A percentile compares a stretch with the other conserved stretches of the same genome.
Conservation (phyloP, 2,888 invertebrate species). For the Eugnorisma glareosa region DNA sequence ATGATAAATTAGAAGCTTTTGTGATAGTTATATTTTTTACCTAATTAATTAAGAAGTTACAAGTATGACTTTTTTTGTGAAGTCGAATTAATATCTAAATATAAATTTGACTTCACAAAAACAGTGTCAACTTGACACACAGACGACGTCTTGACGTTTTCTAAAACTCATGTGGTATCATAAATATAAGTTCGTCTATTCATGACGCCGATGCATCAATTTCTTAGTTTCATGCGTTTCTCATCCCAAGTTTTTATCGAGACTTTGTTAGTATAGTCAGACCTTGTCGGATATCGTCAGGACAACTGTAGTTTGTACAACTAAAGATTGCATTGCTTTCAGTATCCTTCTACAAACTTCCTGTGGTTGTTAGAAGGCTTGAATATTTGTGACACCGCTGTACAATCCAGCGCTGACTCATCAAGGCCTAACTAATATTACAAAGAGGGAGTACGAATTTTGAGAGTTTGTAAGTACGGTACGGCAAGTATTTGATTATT, state of each 20-base stretch:
- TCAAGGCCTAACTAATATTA: no score
- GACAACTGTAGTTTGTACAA: neutral
- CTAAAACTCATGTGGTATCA: neutral
- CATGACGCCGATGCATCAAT: neutral
- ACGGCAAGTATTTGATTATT: no score
- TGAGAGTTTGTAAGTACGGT: no score
- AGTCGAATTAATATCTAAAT: neutral
- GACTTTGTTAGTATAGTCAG: neutral
- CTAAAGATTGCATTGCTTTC: neutral
- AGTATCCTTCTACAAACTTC: neutral
- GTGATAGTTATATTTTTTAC: slow-evolving; percentile 16
- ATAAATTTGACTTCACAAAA: neutral
- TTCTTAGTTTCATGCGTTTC: neutral
- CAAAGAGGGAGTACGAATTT: no score
- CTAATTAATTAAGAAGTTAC: slow-evolving; percentile 7
- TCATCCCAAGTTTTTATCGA: neutral
- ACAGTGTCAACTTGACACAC: neutral
- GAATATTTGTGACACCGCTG: no score
- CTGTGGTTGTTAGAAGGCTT: no score
- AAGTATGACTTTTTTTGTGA: neutral
- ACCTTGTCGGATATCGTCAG: neutral
- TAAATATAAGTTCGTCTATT: neutral
- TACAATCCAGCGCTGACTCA: no score
- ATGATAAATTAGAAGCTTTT: slow-evolving; percentile 29
- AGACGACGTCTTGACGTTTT: neutral